Percentiles rank a stretch among this genome's conserved stretches.
Conservation (phyloP, 2,888 invertebrate genomes). For the Zygaena filipendulae region DNA sequence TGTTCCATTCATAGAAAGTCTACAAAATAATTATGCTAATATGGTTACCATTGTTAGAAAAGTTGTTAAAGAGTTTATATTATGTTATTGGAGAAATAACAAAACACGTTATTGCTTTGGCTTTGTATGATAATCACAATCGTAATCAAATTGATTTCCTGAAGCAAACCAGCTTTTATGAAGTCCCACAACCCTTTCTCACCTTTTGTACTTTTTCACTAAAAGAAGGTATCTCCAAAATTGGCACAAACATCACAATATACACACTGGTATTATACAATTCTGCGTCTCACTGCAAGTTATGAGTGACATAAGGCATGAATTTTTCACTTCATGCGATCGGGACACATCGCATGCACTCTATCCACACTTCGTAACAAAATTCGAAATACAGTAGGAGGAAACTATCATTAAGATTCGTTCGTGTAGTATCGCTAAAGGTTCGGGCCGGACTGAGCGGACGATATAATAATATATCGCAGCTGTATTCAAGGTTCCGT, state of each 20-base stretch:
- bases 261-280: conserved; percentile 37
- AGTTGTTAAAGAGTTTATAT: too few species aligned
- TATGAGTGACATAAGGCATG: too few species aligned
- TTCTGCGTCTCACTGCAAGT: conserved; percentile 37
- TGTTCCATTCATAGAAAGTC: too few species aligned
- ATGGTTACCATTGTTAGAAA: too few species aligned
- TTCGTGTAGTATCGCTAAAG: conserved; percentile 58
- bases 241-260: conserved; percentile 62
- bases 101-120: too few species aligned
- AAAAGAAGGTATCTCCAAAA: conserved; percentile 34
- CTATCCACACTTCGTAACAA: not conserved
- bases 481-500: conserved; percentile 54
- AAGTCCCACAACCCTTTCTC: conserved; percentile 8
- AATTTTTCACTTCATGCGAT: too few species aligned
- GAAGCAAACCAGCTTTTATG: too few species aligned
- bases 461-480: conserved; percentile 47
- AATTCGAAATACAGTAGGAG: conserved; percentile 6
- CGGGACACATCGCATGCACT: conserved; percentile 12
- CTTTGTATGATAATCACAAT: too few species aligned
- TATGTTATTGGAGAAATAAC: too few species aligned
- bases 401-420: conserved; percentile 23
- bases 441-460: conserved; percentile 56
- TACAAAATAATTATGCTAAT: too few species aligned
- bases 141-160: too few species aligned
- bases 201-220: conserved; percentile 11